These are phyloP conservation scores for Mobula hypostoma DNA, from an alignment of 2,113 vertebrate genomes.

Conservation along the genomic window DNA sequence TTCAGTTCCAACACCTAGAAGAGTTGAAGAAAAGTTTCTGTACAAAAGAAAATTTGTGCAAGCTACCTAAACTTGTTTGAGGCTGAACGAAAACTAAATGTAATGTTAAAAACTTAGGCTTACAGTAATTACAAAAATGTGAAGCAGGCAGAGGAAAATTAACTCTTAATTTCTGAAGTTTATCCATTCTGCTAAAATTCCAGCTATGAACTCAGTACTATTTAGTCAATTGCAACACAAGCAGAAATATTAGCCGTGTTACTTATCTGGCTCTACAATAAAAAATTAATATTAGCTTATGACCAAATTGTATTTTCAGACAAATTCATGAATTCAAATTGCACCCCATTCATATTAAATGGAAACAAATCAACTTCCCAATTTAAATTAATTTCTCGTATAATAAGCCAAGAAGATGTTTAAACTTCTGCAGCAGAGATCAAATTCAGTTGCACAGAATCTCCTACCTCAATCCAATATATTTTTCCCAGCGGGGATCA, in stretches of 20 bases:
- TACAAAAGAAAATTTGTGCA: conserved; percentile 9
- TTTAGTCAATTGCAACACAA: not conserved
- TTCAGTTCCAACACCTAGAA: conserved; percentile 75
- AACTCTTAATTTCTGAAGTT: not conserved
- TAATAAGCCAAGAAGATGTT: not conserved
- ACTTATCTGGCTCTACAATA: not conserved
- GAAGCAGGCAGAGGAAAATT: not conserved
- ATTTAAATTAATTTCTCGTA: conserved; percentile 6
- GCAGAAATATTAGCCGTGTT: conserved; percentile 3
- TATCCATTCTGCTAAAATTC: conserved; percentile 1
- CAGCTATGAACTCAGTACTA: not conserved
- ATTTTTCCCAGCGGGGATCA: conserved; percentile 38
- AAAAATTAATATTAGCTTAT: not conserved
- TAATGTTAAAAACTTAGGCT: not conserved
- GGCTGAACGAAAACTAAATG: not conserved
- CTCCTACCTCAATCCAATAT: conserved; percentile 36
- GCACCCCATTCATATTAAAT: not conserved
- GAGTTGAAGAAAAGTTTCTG: conserved; percentile 15
- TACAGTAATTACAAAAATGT: not conserved
- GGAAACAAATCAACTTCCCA: not conserved
- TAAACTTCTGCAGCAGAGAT: conserved; percentile 17
- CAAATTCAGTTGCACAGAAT: conserved; percentile 18
- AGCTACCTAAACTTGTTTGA: not conserved
- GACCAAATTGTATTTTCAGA: conserved; percentile 16
- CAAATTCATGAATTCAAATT: not conserved